Base-by-base conservation (phyloP, 2,888 invertebrate species). In the Melieria picta region DNA sequence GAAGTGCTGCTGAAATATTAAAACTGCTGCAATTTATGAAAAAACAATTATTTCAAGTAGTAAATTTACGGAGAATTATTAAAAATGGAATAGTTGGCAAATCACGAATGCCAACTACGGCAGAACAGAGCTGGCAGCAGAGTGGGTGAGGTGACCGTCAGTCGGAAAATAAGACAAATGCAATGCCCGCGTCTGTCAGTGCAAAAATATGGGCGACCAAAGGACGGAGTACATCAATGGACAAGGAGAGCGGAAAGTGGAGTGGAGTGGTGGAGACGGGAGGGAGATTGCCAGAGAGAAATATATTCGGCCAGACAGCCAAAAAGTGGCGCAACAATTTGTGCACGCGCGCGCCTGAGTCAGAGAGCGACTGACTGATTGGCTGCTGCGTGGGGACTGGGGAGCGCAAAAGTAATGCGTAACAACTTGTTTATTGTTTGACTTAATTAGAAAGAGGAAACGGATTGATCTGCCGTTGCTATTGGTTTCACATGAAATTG, bases 1-100 rank as follows among this genome's bases (percentile, higher is more conserved):
- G 45, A 55, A 52, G 60, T 61, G 47, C 63, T 60, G 57, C 64
- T 73, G 63, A 70, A 70, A 73, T 73, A 70, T 73, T 68, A 73
- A 67, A 69, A 71, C 16, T 68, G 57, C 62, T 68, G 64, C 68
- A 71, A 73, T 71, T 73, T 65, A 73, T 73, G 62, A 65, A 60
- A 65, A 69, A 65, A 65, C 65, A 73, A 73, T 71, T 73, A 73
- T 60, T 56, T 70, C 67, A 50, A 70, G 67, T 67, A 70, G 55
- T 50, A 52, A 65, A 65, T 70, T 52, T 46, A 7, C n/a, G 55
- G 55, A 55, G 62, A 62, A 46, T 46, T 43, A 1, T 42, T 43
- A 56, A 47, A 52, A 7, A 7, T 30, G 30, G 30, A 62, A 52
- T 6, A 30, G 16, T 42, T 50, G 47, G 52, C 45, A 45, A 65